These are phyloP conservation scores for Alaudala cheleensis DNA, from an alignment of 2,113 vertebrate species.

Conservation along the genomic window DNA sequence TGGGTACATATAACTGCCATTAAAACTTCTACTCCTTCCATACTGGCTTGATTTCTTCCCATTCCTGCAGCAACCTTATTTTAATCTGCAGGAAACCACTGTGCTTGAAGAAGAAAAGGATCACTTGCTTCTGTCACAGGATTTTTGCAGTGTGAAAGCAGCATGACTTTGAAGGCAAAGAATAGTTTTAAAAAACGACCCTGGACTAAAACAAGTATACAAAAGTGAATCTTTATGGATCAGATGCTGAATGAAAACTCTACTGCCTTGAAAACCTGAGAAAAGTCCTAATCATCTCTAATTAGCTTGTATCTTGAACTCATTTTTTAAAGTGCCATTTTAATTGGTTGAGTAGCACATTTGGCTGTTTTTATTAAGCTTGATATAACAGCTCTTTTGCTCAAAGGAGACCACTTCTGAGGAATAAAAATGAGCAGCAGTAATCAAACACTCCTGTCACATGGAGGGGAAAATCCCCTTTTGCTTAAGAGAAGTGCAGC, in stretches of 20 bases:
- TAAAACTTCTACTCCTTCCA: neutral
- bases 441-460: neutral
- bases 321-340: neutral
- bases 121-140: neutral
- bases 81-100: neutral
- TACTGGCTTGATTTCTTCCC: neutral
- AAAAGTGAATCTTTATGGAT: neutral
- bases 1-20: neutral
- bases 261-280: neutral
- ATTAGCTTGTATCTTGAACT: neutral
- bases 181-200: neutral
- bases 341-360: neutral
- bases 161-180: neutral
- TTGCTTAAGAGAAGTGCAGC: neutral
- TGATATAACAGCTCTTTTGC: neutral
- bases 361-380: neutral
- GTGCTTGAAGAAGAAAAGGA: neutral
- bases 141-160: neutral
- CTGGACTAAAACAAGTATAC: neutral
- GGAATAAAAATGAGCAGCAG: neutral
- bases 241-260: neutral
- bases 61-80: neutral
- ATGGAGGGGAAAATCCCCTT: neutral
- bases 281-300: neutral
- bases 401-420: neutral